Evolutionary conservation across 2,888 invertebrate species (phyloP).

Genomic region (Andrena praecox): DNA sequence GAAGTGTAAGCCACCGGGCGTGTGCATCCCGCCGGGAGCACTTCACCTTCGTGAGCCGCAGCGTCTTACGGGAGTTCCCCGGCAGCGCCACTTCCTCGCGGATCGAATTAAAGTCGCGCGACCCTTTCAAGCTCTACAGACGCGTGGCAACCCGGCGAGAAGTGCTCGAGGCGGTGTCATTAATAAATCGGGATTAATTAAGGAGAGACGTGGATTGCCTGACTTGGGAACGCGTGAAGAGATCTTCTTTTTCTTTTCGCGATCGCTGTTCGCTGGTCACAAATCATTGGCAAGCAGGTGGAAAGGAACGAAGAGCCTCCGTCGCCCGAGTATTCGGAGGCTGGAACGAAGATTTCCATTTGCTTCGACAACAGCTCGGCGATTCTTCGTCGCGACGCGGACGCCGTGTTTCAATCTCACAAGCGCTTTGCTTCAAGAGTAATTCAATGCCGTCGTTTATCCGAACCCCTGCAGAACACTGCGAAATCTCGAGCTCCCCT

Average conservation of each 20-base stretch:
- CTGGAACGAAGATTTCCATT: not conserved
- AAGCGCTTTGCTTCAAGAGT: not conserved
- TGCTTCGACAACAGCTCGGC: not conserved
- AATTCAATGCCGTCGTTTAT: conserved; percentile 5
- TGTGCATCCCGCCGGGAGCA: not conserved
- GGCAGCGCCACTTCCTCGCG: not conserved
- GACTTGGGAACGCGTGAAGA: not conserved
- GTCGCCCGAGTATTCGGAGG: not conserved
- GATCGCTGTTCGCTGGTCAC: not conserved
- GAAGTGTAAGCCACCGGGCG: not conserved
- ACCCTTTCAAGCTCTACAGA: not conserved
- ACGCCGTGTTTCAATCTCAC: conserved; percentile 38
- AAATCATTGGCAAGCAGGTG: not conserved
- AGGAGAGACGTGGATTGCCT: not conserved
- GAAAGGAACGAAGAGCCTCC: not conserved
- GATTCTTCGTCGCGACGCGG: conserved; percentile 16
- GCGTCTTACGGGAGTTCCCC: not conserved
- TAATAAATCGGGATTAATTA: conserved; percentile 16
- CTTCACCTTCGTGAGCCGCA: not conserved
- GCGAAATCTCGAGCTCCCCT: not conserved
- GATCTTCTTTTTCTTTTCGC: not conserved
- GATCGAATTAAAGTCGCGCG: conserved; percentile 15
- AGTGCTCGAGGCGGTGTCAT: conserved; percentile 9
- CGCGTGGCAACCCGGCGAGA: not conserved
- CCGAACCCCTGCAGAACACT: not conserved